Percentiles rank a stretch among this genome's conserved stretches.
Conservation (phyloP, 2,113 vertebrate species). For the Phrynosoma blainvillii region DNA sequence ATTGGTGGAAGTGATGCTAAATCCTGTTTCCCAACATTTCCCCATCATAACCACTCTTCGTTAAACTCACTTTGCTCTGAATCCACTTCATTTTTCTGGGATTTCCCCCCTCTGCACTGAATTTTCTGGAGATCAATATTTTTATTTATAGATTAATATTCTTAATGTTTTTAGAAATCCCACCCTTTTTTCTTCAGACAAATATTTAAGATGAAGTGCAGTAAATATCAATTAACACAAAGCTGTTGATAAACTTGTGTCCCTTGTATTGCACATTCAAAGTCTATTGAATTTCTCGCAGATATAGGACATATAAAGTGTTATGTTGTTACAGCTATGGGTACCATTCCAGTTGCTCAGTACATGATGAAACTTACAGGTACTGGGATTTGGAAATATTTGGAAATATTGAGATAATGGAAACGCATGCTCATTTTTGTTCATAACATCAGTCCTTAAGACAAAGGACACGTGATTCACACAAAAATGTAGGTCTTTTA, state of each 20-base stretch:
- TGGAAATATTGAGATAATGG: background rate
- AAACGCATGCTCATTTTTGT: background rate
- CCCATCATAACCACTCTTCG: background rate
- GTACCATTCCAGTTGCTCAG: background rate
- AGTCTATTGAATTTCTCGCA: background rate
- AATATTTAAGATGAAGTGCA: constrained; percentile 3
- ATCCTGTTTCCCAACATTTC: background rate
- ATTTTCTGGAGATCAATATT: background rate
- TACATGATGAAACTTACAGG: background rate
- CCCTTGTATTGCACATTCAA: background rate
- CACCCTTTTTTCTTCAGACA: background rate
- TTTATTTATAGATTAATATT: background rate
- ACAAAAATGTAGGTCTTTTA: background rate
- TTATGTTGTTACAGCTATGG: background rate
- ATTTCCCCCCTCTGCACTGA: background rate
- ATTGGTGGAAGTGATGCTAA: background rate
- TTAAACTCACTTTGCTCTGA: background rate
- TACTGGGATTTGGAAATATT: background rate
- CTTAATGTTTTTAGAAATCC: background rate
- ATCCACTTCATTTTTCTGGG: background rate
- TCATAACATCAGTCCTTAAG: background rate
- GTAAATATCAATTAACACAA: background rate
- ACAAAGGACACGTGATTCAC: background rate
- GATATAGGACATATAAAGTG: background rate
- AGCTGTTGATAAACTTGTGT: background rate